Base-by-base conservation (phyloP, 2,113 vertebrate species). In the Podarcis muralis region DNA sequence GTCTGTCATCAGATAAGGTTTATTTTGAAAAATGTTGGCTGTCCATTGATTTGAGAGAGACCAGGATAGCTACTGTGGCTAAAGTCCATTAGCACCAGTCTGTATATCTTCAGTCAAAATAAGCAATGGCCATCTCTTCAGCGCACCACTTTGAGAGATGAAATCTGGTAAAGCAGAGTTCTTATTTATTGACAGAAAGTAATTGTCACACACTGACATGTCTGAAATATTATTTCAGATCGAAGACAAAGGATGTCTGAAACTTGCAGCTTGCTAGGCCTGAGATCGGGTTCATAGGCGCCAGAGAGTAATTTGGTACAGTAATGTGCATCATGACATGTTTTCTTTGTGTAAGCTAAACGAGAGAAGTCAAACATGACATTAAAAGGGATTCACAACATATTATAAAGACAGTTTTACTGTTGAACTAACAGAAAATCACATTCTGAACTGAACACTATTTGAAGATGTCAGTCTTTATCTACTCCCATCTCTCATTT, bases 111-210 rank as follows among this genome's bases (percentile, higher is more conserved):
- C 82, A 84, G 53, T 84, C 74, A 90, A 37, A 83, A 92, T 85
- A 88, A 93, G 87, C 27, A 85, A 87, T 40, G 72, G 88, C 87
- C 71, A 86, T 53, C 69, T 92, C 86, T 93, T 89, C 85, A 88
- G 69, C 87, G 65, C 8, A 15, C 23, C 85, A 35, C 88, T 93
- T 84, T 88, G 35, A 92, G 88, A 91, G 66, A 76, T 43, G 84
- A 91, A 93, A 87, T 89, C 18, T 86, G 18, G 81, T 88, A 68
- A 87, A 62, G 74, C 59, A 83, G 9, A 4, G 0, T 4, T 87
- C 91, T 87, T 91, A 90, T 95, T 95, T 93, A 89, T 94, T 93
- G 37, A 72, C 82, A 79, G 72, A 88, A 92, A 91, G 87, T 40
- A 87, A 83, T 92, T 86, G 71, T 81, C 53, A 81, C 18, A 40